These are phyloP conservation scores for Fratercula arctica DNA, from an alignment of 2,797 vertebrate genomes.

Conservation along the genomic window DNA sequence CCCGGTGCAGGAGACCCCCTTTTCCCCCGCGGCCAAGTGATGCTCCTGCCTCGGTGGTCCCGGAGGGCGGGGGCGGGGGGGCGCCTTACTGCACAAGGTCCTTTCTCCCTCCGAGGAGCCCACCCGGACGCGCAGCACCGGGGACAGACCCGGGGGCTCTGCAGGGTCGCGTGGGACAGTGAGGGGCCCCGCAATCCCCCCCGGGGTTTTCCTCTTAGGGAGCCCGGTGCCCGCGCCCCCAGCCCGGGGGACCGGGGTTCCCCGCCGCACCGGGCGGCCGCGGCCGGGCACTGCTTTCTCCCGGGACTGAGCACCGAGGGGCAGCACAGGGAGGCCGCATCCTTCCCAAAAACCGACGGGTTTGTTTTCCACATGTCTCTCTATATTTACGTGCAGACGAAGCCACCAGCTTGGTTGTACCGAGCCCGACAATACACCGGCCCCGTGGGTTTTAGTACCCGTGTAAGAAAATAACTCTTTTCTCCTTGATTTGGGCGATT, in stretches of 20 bases:
- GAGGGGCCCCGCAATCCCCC: fast-evolving
- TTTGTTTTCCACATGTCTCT: not conserved
- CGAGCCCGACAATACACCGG: fast-evolving
- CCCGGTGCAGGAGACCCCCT: too few species aligned
- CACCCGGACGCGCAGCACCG: not conserved
- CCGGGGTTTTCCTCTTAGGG: fast-evolving
- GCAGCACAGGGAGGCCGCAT: not conserved
- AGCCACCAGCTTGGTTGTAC: not conserved
- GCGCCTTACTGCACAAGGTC: not conserved
- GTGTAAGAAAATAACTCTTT: not conserved
- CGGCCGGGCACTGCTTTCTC: not conserved
- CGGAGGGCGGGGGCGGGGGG: too few species aligned
- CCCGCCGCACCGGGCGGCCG: not conserved
- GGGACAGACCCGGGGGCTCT: not conserved
- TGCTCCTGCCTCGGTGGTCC: not conserved
- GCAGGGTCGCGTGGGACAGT: fast-evolving
- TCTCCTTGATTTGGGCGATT: not conserved
- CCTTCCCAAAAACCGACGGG: fast-evolving
- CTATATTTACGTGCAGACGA: fast-evolving
- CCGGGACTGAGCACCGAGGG: not conserved
- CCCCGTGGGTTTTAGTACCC: not conserved
- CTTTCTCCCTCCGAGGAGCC: not conserved
- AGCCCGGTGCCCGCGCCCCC: fast-evolving
- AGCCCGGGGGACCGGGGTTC: not conserved
- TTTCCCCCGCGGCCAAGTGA: not conserved